Evolutionary conservation across 2,113 vertebrate species (phyloP).

Genomic region (Brachyhypopomus occidentalis): DNA sequence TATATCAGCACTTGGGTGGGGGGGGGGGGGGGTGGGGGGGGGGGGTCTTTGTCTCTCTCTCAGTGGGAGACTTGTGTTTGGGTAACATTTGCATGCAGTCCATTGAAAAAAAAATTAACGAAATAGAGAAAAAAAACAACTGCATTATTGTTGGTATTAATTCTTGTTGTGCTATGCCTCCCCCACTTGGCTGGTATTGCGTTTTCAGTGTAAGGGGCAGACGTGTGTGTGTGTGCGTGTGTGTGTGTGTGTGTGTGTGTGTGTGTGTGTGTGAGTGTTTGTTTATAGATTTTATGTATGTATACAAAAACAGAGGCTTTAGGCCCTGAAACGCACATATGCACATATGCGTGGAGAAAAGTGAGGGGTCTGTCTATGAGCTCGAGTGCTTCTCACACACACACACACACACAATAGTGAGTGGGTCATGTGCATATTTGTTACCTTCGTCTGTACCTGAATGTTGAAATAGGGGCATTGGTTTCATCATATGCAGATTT

Average conservation of each 20-base stretch:
- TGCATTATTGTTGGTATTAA: slow-evolving; percentile 18
- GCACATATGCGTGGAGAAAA: background rate
- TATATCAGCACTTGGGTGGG: no score
- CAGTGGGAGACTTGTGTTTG: background rate
- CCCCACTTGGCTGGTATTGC: background rate
- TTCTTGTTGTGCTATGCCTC: slow-evolving; percentile 22
- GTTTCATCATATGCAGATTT: background rate
- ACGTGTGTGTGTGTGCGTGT: background rate
- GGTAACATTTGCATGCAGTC: slow-evolving; percentile 12
- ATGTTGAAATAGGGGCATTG: background rate
- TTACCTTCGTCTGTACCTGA: background rate
- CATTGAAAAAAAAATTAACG: slow-evolving; percentile 30
- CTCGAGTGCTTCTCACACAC: slow-evolving; percentile 52
- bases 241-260: background rate
- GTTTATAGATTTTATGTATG: slow-evolving; percentile 7
- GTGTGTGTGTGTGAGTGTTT: slow-evolving; percentile 17
- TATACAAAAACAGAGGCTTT: background rate
- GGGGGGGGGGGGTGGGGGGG: no score
- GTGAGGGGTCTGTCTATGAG: slow-evolving; percentile 21
- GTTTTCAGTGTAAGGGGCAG: background rate
- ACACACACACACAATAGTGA: background rate
- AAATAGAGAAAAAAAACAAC: background rate
- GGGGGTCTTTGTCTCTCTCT: no score
- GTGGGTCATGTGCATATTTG: slow-evolving; percentile 8
- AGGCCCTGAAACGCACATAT: background rate